Base-by-base conservation (phyloP, 2,888 invertebrate species). In the Heteromyza rotundicornis region DNA sequence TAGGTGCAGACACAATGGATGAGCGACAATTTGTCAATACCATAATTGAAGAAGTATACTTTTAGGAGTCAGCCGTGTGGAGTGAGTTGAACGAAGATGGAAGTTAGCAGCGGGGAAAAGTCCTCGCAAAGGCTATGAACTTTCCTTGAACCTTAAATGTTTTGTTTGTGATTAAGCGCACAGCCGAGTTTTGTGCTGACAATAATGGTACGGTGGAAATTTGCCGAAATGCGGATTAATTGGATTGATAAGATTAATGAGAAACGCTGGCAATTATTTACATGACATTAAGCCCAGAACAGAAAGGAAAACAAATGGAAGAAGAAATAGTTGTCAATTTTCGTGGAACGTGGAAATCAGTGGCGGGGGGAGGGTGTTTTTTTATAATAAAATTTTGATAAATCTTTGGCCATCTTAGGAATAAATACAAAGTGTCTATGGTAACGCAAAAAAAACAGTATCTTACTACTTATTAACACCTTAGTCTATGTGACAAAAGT, bases 201-300 rank as follows among this genome's bases (percentile, higher is more conserved):
- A 32, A 35, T 32, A n/a, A 22, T n/a, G n/a, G 40, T 40, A 27
- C 5, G 27, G 27, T 27, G n/a, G n/a, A 27, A 5, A 27, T 27
- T 27, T 40, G 40, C 40, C 5, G 47, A 5, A 17, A 57, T 60
- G 64, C 67, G 72, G 70, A 77, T 78, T 78, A 79, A 79, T 79
- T 79, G 78, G 76, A 75, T 78, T 77, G 80, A 79, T 79, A 77
- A 80, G 77, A 78, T 75, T 74, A 78, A 80, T 76, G 77, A 69
- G 69, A 63, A 73, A 69, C 69, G 72, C 76, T 72, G 70, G 68
- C 66, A 71, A 70, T 72, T 70, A 75, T 72, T 72, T 69, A 70
- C 74, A 68, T 64, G 70, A 71, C 75, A 76, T 72, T 73, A 68
- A 68, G 52, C 66, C 54, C 53, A 62, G n/a, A n/a, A n/a, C n/a